Base-by-base conservation (phyloP, 2,113 vertebrate species). In the Trematocara unimaculatum region DNA sequence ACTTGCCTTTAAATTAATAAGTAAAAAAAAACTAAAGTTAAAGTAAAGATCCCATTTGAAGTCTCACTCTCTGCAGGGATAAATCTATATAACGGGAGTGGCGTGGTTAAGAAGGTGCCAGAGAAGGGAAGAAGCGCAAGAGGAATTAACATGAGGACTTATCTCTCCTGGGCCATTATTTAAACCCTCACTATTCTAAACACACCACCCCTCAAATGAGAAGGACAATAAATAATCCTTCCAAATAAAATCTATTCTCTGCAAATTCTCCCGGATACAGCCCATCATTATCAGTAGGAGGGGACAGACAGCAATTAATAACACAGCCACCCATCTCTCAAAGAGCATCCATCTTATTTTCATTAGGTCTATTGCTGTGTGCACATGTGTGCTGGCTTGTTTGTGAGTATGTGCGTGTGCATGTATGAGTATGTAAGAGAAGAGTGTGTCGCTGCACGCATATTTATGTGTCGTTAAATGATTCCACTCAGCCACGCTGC, bases 121-220 rank as follows among this genome's bases (percentile, higher is more conserved):
- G 93, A 38, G 91, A 95, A 95, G 89, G 45, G 96, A 98, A 97
- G 96, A 96, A 95, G 92, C 95, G 92, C 95, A 97, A 97, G 97
- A 97, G 96, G 96, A 98, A 98, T 98, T 98, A 98, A 97, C 97
- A 97, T 95, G 94, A 97, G 97, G 96, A 95, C 96, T 97, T 97
- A 97, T 98, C 97, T 97, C 89, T 91, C 90, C 80, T 88, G 94
- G 96, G 95, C 96, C 96, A 98, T 96, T 96, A 96, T 97, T 97
- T 98, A 97, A 96, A 97, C 96, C 96, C 95, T 96, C 93, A 94
- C 93, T 96, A 95, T 96, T 96, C 95, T 95, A 97, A 97, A 98
- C 96, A 95, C 96, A 96, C 95, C 94, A 95, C 92, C 96, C 96
- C 93, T 96, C 96, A 97, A 96, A 92, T 93, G 92, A 97, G 96